Percentiles rank a stretch among this genome's conserved stretches.
These are phyloP conservation scores for Acrocera orbiculus DNA, from an alignment of 2,888 invertebrate species.

Conservation along the genomic window DNA sequence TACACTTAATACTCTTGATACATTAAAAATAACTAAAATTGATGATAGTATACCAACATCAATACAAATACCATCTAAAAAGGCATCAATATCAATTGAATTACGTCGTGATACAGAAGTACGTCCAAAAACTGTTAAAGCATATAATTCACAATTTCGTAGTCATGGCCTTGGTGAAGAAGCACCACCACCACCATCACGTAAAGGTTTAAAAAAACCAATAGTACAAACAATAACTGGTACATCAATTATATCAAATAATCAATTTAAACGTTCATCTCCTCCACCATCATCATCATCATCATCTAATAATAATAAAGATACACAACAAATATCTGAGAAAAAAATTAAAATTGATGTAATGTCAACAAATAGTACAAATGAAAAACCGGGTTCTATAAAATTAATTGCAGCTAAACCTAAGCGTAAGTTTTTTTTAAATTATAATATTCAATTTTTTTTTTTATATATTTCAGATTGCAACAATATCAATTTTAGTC, in stretches of 20 bases:
- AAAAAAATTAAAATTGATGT: slow-evolving; percentile 55
- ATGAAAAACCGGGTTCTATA: slow-evolving; percentile 60
- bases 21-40: slow-evolving; percentile 46
- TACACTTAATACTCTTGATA: slow-evolving; percentile 48
- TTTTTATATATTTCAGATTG: no score
- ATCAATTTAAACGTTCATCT: slow-evolving; percentile 17
- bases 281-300: slow-evolving; percentile 19
- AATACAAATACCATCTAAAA: slow-evolving; percentile 31
- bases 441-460: no score
- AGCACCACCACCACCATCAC: slow-evolving; percentile 66
- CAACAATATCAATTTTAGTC: no score
- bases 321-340: slow-evolving; percentile 40
- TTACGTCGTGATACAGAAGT: slow-evolving; percentile 51
- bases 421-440: slow-evolving; percentile 61
- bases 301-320: slow-evolving; percentile 7
- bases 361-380: slow-evolving; percentile 16
- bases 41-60: slow-evolving; percentile 26
- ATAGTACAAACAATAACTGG: slow-evolving; percentile 27
- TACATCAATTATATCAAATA: slow-evolving; percentile 14
- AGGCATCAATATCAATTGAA: slow-evolving; percentile 67
- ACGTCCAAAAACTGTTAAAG: slow-evolving; percentile 83
- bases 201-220: slow-evolving; percentile 46
- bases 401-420: slow-evolving; percentile 77
- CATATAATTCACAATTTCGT: slow-evolving; percentile 77
- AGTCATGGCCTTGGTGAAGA: slow-evolving; percentile 82